phyloP scores from a whole-genome alignment of 2,888 invertebrate species.

The Xestia sexstrigata region DNA sequence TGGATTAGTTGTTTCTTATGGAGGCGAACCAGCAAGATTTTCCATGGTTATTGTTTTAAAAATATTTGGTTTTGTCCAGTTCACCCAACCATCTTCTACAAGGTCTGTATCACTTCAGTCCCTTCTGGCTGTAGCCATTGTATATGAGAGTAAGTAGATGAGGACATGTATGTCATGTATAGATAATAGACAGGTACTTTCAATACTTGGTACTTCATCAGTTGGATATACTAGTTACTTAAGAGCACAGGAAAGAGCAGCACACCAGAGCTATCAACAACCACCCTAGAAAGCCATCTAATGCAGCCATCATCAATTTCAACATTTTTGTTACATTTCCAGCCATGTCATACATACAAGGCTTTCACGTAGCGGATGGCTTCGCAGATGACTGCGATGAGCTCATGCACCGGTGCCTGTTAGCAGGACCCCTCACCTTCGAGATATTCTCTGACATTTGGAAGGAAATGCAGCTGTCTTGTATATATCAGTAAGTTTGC shows the following conservation, averaged over 20 bases:
- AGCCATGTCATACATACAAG: slow-evolving; percentile 49
- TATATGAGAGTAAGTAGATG: background rate
- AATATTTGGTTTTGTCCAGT: background rate
- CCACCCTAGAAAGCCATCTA: background rate
- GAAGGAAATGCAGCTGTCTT: slow-evolving; percentile 81
- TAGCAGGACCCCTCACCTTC: slow-evolving; percentile 75
- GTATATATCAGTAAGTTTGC: slow-evolving; percentile 79
- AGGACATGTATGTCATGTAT: background rate
- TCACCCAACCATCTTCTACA: background rate
- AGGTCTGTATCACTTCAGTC: background rate
- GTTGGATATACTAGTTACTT: background rate
- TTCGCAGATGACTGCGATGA: slow-evolving; percentile 83
- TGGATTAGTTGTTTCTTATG: background rate
- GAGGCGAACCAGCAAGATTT: background rate
- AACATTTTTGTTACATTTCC: background rate
- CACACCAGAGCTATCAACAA: background rate
- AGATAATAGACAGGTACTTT: background rate
- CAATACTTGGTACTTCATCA: background rate
- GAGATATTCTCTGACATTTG: slow-evolving; percentile 79
- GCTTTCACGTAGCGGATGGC: slow-evolving; percentile 82
- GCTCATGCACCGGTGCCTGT: slow-evolving; percentile 77
- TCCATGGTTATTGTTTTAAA: background rate
- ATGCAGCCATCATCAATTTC: background rate
- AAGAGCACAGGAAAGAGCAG: background rate
- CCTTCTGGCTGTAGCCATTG: background rate